phyloP scores from a whole-genome alignment of 64 coral and sea anemone species.

The Cladopsammia gracilis region DNA sequence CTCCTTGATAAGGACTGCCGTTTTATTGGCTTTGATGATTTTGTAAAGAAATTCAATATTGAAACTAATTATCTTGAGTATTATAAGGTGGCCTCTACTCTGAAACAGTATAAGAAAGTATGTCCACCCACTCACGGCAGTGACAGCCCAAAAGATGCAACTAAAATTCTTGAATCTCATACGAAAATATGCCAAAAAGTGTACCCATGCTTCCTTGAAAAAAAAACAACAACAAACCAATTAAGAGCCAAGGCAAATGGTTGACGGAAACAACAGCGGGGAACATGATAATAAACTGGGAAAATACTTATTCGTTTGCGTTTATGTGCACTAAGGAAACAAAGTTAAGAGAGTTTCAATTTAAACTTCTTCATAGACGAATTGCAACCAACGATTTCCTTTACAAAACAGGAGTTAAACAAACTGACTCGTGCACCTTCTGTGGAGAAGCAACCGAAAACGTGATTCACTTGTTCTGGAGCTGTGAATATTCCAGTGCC shows the following conservation, averaged over 20 bases:
- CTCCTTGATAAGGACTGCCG: too few relatives aligned
- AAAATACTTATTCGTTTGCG: not conserved
- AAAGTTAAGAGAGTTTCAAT: constrained; percentile 15
- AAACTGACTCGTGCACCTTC: not conserved
- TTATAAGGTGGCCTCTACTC: too few relatives aligned
- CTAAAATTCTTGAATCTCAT: not conserved
- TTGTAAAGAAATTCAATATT: too few relatives aligned
- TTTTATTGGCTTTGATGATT: too few relatives aligned
- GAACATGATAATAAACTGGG: not conserved
- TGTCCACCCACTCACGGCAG: too few relatives aligned
- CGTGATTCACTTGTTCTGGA: constrained; percentile 13
- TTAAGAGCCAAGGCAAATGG: too few relatives aligned
- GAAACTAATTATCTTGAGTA: too few relatives aligned
- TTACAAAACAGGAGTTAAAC: constrained; percentile 17
- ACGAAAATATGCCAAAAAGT: not conserved
- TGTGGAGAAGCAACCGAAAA: constrained; percentile 19
- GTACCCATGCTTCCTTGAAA: not conserved
- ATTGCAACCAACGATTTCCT: constrained; percentile 51
- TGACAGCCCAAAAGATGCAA: too few relatives aligned
- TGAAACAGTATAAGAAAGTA: too few relatives aligned
- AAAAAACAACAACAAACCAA: not conserved
- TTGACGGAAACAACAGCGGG: not conserved
- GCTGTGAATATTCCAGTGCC: not conserved
- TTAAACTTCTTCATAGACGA: constrained; percentile 52
- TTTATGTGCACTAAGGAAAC: constrained; percentile 31